These are phyloP conservation scores for Pogona vitticeps DNA, from an alignment of 2,113 vertebrate genomes.

Conservation along the genomic window DNA sequence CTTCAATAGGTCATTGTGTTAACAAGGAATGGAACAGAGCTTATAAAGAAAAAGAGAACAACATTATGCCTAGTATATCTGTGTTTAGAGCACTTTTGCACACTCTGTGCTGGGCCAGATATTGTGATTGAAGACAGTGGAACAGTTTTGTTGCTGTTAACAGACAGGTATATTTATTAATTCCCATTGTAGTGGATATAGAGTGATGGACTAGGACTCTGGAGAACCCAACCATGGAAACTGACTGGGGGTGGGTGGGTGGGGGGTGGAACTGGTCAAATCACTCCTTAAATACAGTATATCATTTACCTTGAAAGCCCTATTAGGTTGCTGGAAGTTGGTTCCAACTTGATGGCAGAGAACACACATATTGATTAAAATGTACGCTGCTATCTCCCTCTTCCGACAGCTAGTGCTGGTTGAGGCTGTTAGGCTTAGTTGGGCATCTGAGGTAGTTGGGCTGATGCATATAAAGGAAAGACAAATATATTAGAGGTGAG, in stretches of 20 bases:
- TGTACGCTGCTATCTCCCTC: fast-evolving
- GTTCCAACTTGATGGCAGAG: too few relatives aligned
- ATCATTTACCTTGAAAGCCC: too few relatives aligned
- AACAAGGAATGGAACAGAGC: not conserved
- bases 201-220: too few relatives aligned
- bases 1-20: fast-evolving
- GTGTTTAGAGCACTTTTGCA: not conserved
- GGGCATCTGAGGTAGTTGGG: too few relatives aligned
- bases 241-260: too few relatives aligned
- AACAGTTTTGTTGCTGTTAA: fast-evolving
- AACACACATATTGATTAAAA: too few relatives aligned
- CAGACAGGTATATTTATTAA: not conserved
- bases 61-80: not conserved
- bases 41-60: not conserved
- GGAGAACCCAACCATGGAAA: too few relatives aligned
- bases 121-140: not conserved
- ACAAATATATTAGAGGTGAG: not conserved
- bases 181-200: too few relatives aligned
- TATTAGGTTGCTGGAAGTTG: too few relatives aligned
- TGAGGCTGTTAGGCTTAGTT: not conserved
- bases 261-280: too few relatives aligned
- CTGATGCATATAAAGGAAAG: constrained; percentile 6
- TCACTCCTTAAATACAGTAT: too few relatives aligned
- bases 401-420: not conserved
- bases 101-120: not conserved